phyloP scores from a whole-genome alignment of 2,113 vertebrate species.

The Trinectes maculatus region DNA sequence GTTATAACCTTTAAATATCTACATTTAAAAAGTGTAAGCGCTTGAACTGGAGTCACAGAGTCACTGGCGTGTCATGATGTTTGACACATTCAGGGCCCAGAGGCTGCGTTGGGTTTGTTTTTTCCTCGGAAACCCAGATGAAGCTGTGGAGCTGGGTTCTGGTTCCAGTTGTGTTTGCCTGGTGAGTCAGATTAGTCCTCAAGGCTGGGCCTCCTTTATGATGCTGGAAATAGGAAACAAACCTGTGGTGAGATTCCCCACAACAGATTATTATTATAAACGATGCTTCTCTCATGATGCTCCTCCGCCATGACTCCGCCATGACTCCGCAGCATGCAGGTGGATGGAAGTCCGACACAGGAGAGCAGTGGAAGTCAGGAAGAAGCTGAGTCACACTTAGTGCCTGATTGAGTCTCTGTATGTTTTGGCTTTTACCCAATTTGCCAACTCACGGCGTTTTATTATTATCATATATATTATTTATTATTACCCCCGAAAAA shows the following conservation, averaged over 20 bases:
- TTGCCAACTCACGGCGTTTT: slow-evolving; percentile 58
- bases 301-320: neutral
- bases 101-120: too few species aligned
- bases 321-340: slow-evolving; percentile 5
- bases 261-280: neutral
- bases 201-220: neutral
- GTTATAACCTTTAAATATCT: too few species aligned
- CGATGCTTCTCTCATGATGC: neutral
- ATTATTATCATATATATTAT: slow-evolving; percentile 29
- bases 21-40: neutral
- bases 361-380: slow-evolving; percentile 37
- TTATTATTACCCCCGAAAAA: neutral
- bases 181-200: neutral
- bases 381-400: slow-evolving; percentile 5
- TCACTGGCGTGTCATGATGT: neutral
- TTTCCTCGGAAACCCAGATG: too few species aligned
- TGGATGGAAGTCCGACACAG: slow-evolving; percentile 10
- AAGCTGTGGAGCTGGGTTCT: neutral
- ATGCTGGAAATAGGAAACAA: neutral
- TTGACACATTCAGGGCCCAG: neutral
- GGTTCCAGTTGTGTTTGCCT: neutral
- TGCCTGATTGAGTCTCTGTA: slow-evolving; percentile 3
- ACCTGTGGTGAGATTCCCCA: neutral
- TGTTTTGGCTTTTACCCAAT: slow-evolving; percentile 40
- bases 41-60: neutral